Conservation (phyloP, 2,888 invertebrate species). For the Drosophila histrio region DNA sequence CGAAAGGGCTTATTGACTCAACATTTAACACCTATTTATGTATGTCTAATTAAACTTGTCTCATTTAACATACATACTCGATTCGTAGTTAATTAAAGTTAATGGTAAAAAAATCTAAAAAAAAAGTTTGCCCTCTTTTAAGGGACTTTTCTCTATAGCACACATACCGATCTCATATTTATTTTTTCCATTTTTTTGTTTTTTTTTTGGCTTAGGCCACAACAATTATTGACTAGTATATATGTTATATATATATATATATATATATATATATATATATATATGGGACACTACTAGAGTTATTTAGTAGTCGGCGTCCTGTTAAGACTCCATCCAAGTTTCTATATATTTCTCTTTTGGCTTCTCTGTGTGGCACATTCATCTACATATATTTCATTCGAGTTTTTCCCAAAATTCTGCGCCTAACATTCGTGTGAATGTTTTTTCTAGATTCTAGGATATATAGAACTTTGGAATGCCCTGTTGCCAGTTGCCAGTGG, state of each 20-base stretch:
- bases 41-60: background rate
- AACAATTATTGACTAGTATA: constrained; percentile 11
- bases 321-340: background rate
- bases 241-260: background rate
- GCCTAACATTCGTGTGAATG: background rate
- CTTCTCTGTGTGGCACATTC: constrained; percentile 19
- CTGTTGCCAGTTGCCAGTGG: constrained; percentile 9
- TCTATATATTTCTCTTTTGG: constrained; percentile 14
- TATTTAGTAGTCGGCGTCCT: constrained; percentile 12
- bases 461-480: background rate
- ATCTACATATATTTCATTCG: constrained; percentile 3
- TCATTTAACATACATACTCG: background rate
- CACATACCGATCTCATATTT: constrained; percentile 30
- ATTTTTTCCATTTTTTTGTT: background rate
- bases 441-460: background rate
- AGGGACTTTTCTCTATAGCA: constrained; percentile 31
- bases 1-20: constrained; percentile 57
- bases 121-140: constrained; percentile 38
- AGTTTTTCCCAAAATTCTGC: constrained; percentile 2
- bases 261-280: background rate
- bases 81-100: constrained; percentile 49
- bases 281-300: constrained; percentile 6
- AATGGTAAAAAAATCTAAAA: constrained; percentile 71
- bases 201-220: constrained; percentile 10
- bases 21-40: constrained; percentile 63